Evolutionary conservation across 2,888 invertebrate species (phyloP), one percentile per base, ranked within the genome.

Genomic region (Polydrusus tereticollis): DNA sequence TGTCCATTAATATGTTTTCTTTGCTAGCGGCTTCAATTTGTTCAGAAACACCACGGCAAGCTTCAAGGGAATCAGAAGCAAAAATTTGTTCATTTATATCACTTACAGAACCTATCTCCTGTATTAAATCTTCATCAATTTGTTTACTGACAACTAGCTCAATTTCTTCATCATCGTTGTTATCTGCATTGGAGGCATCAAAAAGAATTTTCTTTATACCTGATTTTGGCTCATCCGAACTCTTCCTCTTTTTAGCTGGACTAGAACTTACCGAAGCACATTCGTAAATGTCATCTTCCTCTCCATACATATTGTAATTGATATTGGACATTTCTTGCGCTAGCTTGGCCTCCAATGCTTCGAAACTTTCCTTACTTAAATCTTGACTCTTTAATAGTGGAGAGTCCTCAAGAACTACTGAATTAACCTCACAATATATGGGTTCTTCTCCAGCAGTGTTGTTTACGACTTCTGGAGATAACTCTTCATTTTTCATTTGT

Each of bases 321-420:
- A 82, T 72, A 63, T 76, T 78, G n/a, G 80, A 70, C 68, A 81
- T 78, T 77, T 82, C 82, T 66, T 82, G 76, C 59, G 82, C 82
- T 52, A 85, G 75, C 69, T 83, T 82, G 2, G 85, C 85, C 76
- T 86, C 86, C 16, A 86, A 75, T 3, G 82, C 84, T 67, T 85
- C 85, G 82, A 84, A 86, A 74, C 77, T 83, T 64, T 82, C 85
- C 74, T 83, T 81, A 71, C 84, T 85, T 21, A 85, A 78, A 16
- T 82, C 82, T 3, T 82, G 77, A 21, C 76, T 78, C 57, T 78
- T 75, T 26, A 80, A 55, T 6, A 69, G 10, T 18, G 66, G 41
- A 16, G 26, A 0, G 16, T 47, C 38, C n/a, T 57, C 50, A 47
- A 8, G 10, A 8, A 14, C 10, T 5, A 5, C 26, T 60, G 16